Base-by-base conservation (phyloP, 1,140 invertebrate genomes). In the Ostrea denselamellosa region DNA sequence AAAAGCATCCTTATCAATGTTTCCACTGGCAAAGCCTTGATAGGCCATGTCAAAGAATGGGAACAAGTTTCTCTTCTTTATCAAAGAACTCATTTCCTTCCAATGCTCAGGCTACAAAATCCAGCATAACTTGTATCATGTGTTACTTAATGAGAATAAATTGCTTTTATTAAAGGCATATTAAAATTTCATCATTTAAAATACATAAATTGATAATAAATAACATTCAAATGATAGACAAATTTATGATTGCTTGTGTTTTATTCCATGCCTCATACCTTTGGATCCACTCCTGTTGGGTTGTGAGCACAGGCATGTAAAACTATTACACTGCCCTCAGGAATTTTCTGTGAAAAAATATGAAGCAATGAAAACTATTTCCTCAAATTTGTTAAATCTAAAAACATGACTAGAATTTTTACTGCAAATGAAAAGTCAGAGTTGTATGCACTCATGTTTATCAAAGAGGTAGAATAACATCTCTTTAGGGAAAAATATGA, bases 1-100 rank as follows among this genome's bases (percentile, higher is more conserved):
- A 94, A 96, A 96, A 3, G 99, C 98, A 95, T 99, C 99, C 89
- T 96, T 97, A 88, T 97, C 96, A 68, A 98, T 96, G 95, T 98
- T 97, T 90, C 99, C 97, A 95, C 95, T 95, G 91, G 96, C 96
- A 96, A 99, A 99, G 19, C 99, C 99, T 96, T 99, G 99, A 96
- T 99, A 99, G 44, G 99, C 99, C 97, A 99, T 99, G 95, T 99
- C 99, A 95, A 99, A 99, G 96, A 98, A 99, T n/a, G 98, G 98
- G 93, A 98, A 99, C 4, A 99, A 95, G 85, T 98, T 97, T 25
- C 95, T 94, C 83, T 94, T 91, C 92, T 98, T 98, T 28, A 99
- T 96, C 0, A 97, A 93, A 93, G 98, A 96, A 77, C 97, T 96
- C 58, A 98, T 96, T 94, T 97, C 96, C 90, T 96, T 96, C 99